Evolutionary conservation across 2,113 vertebrate genomes (phyloP).

Genomic region (Collichthys lucidus): DNA sequence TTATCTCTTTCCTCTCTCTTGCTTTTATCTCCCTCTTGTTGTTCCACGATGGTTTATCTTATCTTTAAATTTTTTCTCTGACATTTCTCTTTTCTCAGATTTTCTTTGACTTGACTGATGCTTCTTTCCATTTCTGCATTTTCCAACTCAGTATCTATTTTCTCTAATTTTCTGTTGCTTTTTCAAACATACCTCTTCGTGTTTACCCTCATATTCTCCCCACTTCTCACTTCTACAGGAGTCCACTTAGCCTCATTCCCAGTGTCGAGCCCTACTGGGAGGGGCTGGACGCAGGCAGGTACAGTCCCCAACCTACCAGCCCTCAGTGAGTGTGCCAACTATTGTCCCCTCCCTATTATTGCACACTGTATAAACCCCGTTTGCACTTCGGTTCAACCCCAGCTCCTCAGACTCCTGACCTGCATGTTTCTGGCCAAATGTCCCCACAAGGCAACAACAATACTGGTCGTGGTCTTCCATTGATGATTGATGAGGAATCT

Average conservation of each 20-base stretch:
- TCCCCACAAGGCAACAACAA: conserved; percentile 58
- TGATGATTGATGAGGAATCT: conserved; percentile 7
- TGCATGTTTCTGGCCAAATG: conserved; percentile 71
- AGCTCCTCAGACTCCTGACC: conserved; percentile 58
- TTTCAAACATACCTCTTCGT: conserved; percentile 34
- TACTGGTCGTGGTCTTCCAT: conserved; percentile 31
- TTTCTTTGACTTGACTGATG: background rate
- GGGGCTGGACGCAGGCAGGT: conserved; percentile 80
- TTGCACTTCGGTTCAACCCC: conserved; percentile 64
- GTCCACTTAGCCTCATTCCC: conserved; percentile 83
- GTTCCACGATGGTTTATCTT: background rate
- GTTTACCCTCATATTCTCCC: conserved; percentile 54
- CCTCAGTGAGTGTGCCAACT: conserved; percentile 82
- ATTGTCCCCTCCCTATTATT: conserved; percentile 43
- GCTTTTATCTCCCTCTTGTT: conserved; percentile 9
- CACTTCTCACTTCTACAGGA: conserved; percentile 77
- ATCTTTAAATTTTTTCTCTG: background rate
- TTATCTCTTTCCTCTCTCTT: conserved; percentile 26
- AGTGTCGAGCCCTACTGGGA: conserved; percentile 83
- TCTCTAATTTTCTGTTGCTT: conserved; percentile 30
- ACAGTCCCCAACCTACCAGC: conserved; percentile 77
- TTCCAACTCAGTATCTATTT: conserved; percentile 3
- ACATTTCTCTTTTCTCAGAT: background rate
- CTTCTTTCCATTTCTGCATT: background rate
- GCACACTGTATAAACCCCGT: conserved; percentile 46